Evolutionary conservation across 2,888 invertebrate genomes (phyloP).

Genomic region (Ichneumoninae sp.): DNA sequence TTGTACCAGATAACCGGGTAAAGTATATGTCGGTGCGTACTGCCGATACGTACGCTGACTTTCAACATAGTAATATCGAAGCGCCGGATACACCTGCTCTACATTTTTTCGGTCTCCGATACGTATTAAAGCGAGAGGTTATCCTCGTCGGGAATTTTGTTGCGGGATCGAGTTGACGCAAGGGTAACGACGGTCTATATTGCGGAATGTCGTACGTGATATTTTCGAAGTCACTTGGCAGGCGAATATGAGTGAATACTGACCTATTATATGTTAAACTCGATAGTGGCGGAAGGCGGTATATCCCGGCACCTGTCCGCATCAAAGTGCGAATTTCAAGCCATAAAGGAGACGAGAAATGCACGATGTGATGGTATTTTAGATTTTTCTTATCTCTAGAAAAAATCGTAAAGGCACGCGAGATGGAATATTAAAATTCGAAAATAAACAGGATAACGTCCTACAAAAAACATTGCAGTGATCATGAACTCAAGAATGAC

Average conservation of each 20-base stretch:
- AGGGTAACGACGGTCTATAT: not conserved
- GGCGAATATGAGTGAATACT: not conserved
- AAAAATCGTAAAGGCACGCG: slow-evolving; percentile 16
- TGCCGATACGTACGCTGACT: not conserved
- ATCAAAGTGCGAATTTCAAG: slow-evolving; percentile 51
- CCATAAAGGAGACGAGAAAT: slow-evolving; percentile 18
- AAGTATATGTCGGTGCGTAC: not conserved
- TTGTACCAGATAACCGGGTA: slow-evolving; percentile 17
- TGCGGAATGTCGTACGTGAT: not conserved
- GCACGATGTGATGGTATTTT: not conserved
- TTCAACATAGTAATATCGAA: not conserved
- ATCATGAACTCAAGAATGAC: slow-evolving; percentile 34
- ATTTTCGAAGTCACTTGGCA: not conserved
- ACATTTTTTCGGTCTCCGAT: slow-evolving; percentile 7
- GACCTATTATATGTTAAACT: not conserved
- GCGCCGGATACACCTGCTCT: slow-evolving; percentile 44
- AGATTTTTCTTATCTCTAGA: slow-evolving; percentile 48
- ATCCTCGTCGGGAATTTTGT: slow-evolving; percentile 19
- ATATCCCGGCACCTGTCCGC: slow-evolving; percentile 52
- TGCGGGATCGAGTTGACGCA: not conserved
- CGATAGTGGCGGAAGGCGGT: not conserved
- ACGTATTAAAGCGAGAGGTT: not conserved
- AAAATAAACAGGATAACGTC: not conserved
- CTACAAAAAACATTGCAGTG: not conserved
- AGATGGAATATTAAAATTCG: slow-evolving; percentile 57